Percentiles rank a stretch among this genome's conserved stretches.
phyloP scores from a whole-genome alignment of 2,888 invertebrate genomes.

The Parnassius mnemosyne region DNA sequence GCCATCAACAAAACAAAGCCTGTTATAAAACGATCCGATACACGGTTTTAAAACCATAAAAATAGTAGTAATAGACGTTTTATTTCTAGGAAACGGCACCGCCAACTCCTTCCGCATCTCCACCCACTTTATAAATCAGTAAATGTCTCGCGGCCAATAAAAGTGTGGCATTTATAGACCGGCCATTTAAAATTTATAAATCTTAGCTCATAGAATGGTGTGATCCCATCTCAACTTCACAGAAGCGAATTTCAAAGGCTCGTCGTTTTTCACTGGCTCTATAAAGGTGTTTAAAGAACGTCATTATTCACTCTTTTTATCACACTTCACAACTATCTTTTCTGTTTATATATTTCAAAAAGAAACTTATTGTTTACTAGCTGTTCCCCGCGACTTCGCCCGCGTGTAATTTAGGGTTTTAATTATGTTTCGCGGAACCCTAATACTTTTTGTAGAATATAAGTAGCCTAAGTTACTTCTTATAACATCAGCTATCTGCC shows the following conservation, averaged over 20 bases:
- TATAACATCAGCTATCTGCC: too few species aligned
- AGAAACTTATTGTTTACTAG: too few species aligned
- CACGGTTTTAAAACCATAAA: slow-evolving; percentile 23
- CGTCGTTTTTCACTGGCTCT: slow-evolving; percentile 65
- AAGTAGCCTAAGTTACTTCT: too few species aligned
- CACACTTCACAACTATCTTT: too few species aligned
- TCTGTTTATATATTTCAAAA: too few species aligned
- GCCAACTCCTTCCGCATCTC: slow-evolving; percentile 69
- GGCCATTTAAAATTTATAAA: slow-evolving; percentile 72
- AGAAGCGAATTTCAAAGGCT: slow-evolving; percentile 71
- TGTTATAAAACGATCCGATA: slow-evolving; percentile 9
- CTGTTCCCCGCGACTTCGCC: too few species aligned
- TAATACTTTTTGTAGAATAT: too few species aligned
- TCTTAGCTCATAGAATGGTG: slow-evolving; percentile 64
- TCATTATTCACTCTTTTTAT: slow-evolving; percentile 41
- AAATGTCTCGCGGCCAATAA: slow-evolving; percentile 74
- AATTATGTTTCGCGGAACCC: too few species aligned
- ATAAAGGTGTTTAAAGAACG: slow-evolving; percentile 70
- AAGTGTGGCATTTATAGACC: slow-evolving; percentile 74
- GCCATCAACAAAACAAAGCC: slow-evolving; percentile 18
- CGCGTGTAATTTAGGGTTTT: too few species aligned
- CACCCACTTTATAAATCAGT: slow-evolving; percentile 76
- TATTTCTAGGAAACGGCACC: slow-evolving; percentile 64
- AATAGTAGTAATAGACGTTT: slow-evolving; percentile 36
- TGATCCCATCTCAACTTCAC: slow-evolving; percentile 61